Base-by-base conservation (phyloP, 53 echinoderm and acorn worm genomes). In the Henricia sp. region DNA sequence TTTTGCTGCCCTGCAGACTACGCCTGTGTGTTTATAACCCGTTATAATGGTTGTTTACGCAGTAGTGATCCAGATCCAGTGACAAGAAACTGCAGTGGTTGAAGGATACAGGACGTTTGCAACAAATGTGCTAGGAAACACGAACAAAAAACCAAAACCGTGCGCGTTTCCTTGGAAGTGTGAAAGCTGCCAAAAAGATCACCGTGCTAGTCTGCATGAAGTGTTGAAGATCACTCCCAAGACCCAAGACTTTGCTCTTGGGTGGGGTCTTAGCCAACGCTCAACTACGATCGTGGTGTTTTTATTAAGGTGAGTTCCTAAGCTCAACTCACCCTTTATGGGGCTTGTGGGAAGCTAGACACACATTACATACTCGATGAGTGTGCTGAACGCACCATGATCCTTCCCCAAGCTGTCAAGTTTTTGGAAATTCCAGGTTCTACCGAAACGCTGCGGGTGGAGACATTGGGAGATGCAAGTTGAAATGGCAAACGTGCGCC, bases 311-410 rank as follows among this genome's bases (percentile, higher is more conserved):
- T 53, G 21, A 53, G 53, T 17, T 53, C 3, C 19, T 44, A 6
- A 12, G 60, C 62, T 11, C 77, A 40, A 25, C 14, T 78, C 44
- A 78, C 63, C 4, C 41, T 78, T 14, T 63, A 78, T 62, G 80
- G 80, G 37, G 29, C 63, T 26, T 43, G 40, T 42, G 62, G 80
- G 23, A 42, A 37, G 25, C 48, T 78, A 24, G 46, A 78, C 80
- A 78, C 80, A 40, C 62, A 78, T 11, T 60, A 63, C 25, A 63
- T 60, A 11, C 80, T 78, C 28, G 80, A 78, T 25, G 63, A 78
- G 62, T 78, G 80, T 60, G 62, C 42, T 20, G 80, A 40, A 60
- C 55, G 77, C 58, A 76, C 77, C 19, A 76, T 76, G 58, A 58
- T 76, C 55, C 41, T 58, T 37, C 53, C 55, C 26, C 20, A 39